Evolutionary conservation across 1,140 invertebrate species (phyloP), one percentile per base, ranked within the genome.

Genomic region (Drosophila prosaltans): DNA sequence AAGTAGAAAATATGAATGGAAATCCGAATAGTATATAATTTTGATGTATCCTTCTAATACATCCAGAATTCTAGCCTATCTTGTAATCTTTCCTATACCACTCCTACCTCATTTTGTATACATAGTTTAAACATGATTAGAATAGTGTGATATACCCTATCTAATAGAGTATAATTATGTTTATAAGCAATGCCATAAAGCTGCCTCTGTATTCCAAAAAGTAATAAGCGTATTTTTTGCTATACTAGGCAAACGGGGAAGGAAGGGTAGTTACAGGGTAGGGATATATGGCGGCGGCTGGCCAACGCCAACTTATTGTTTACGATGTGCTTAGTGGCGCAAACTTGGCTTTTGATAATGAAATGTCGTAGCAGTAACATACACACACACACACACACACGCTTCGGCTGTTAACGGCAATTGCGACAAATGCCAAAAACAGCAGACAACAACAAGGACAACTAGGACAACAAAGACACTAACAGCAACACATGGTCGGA

Each of bases 311-410:
- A 85, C 83, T 86, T 86, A 86, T 86, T 86, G 82, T 86, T 86
- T 86, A 86, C 82, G 83, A 86, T 72, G 82, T 86, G 82, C 82
- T 88, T 86, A 88, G 82, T 88, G 83, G 82, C 81, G 81, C 45
- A 51, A 85, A 86, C 81, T 85, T 72, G 82, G 78, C 81, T 81
- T 85, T 85, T 51, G 78, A 86, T 85, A 85, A 85, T 85, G 82
- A 85, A 85, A 81, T 78, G 70, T 75, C 24, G 58, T 39, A 51
- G 45, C 45, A 51, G 45, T 75, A 73, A 69, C 78, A 78, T 54
- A 58, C 74, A 78, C 58, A 58, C 74, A 74, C 40, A 57, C 45
- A 65, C n/a, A 41, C 24, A 32, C 28, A 85, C 82, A 85, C 69
- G 75, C 79, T 83, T 79, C 69, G 79, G 69, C 82, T 82, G 82